Base-by-base conservation (phyloP, 1,140 invertebrate genomes). In the Caenorhabditis briggsae region DNA sequence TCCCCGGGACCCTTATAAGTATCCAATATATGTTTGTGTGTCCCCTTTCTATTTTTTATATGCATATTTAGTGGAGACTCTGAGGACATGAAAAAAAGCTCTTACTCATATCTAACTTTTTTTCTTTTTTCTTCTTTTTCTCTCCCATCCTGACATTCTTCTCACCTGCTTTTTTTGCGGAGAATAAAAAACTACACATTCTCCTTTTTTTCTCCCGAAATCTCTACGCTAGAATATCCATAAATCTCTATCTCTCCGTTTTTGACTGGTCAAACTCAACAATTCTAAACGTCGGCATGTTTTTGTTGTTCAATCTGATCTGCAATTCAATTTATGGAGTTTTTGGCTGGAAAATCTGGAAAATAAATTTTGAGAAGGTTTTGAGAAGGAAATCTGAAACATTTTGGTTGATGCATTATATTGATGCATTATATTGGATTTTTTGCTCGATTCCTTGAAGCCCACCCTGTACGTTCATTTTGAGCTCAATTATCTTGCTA, bases 41-140 rank as follows among this genome's bases (percentile, higher is more conserved):
- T 78, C 46, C 33, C 70, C 33, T 43, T n/a, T 61, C 56, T n/a
- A 20, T 74, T 78, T 78, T 78, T 78, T 78, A 74, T 74, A 65
- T 65, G 61, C 61, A 65, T 65, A 18, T 65, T 65, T 65, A 65
- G 61, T 25, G 20, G 18, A 8, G 43, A 5, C 43, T 18, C 50
- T 18, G 41, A 46, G 65, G 12, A 46, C 70, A 78, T n/a, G 33
- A 33, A 33, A 33, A n/a, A 33, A 33, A 12, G 23, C 9, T 14
- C 7, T n/a, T 78, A 25, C 70, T 78, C 70, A 78, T 78, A 78
- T 50, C 70, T 78, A 14, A 78, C 43, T 50, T 78, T 78, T 50
- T 48, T 23, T n/a, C 16, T 5, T 18, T 18, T 46, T 43, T 43
- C 14, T 23, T 74, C 65, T 43, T 43, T 3, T 23, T 74, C 65